Conservation (phyloP, 2,113 vertebrate genomes). For the Montifringilla adamsi region DNA sequence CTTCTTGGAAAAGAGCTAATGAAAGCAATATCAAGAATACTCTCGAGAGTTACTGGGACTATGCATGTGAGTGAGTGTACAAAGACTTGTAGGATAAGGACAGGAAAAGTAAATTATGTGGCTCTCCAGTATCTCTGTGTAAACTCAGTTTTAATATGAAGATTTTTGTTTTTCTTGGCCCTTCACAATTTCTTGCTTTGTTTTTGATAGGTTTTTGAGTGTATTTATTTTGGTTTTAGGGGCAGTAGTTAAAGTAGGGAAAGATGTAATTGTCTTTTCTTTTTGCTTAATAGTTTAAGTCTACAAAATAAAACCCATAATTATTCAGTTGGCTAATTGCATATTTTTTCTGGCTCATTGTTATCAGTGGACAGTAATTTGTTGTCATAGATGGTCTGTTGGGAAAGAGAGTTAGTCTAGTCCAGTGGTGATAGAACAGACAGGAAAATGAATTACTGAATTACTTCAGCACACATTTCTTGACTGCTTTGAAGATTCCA, state of each 20-base stretch:
- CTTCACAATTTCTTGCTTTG: not conserved
- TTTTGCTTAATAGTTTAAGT: conserved; percentile 40
- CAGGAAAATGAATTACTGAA: not conserved
- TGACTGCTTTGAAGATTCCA: not conserved
- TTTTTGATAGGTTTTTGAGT: conserved; percentile 29
- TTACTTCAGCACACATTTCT: not conserved
- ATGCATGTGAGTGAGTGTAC: not conserved
- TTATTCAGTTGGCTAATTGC: conserved; percentile 41
- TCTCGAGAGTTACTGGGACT: not conserved
- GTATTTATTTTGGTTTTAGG: conserved; percentile 46
- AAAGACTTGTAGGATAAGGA: conserved; percentile 11
- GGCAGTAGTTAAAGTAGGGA: conserved; percentile 11
- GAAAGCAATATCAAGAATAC: conserved; percentile 10
- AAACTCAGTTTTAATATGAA: conserved; percentile 25
- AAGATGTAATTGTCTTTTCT: conserved; percentile 23
- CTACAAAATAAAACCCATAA: not conserved
- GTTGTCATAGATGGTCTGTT: conserved; percentile 19
- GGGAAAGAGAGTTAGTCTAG: conserved; percentile 6
- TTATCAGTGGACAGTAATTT: conserved; percentile 1
- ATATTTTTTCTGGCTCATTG: conserved; percentile 30
- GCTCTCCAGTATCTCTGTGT: not conserved
- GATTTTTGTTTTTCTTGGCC: conserved; percentile 43
- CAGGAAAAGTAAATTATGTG: conserved; percentile 28
- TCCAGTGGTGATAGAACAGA: not conserved
- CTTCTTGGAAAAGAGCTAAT: conserved; percentile 42